Evolutionary conservation across 64 coral and sea anemone genomes (phyloP).

Genomic region (Platygyra sinensis): DNA sequence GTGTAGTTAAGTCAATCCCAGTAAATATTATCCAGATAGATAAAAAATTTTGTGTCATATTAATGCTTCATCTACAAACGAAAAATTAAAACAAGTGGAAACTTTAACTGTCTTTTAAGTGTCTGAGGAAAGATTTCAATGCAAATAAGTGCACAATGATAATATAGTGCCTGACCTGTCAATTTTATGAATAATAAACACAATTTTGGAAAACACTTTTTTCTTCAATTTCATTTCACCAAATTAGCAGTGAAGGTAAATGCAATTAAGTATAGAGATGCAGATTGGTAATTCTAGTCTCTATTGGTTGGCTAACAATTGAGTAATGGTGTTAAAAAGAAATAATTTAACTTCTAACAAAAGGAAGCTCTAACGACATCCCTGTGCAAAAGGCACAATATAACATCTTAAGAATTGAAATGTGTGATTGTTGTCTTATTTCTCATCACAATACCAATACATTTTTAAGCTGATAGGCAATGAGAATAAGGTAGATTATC

Average conservation of each 20-base stretch:
- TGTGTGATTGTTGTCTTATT: no score
- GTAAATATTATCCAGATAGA: background rate
- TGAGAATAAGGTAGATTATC: no score
- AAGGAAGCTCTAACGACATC: background rate
- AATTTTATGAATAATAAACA: slow-evolving; percentile 4
- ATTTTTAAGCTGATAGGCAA: no score
- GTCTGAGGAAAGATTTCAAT: background rate
- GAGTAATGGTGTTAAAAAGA: background rate
- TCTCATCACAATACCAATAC: no score
- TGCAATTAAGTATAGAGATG: background rate
- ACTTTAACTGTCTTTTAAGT: slow-evolving; percentile 28
- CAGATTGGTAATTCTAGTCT: background rate
- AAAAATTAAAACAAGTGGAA: slow-evolving; percentile 10
- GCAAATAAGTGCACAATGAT: slow-evolving; percentile 21
- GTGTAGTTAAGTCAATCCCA: background rate
- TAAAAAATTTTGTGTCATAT: background rate
- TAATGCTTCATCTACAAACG: background rate
- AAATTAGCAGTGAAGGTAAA: slow-evolving; percentile 1
- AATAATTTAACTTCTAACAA: background rate
- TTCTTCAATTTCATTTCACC: background rate
- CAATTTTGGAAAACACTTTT: background rate
- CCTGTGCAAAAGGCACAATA: background rate
- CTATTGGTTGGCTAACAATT: background rate
- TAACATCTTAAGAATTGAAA: background rate
- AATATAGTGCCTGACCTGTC: background rate